Percentiles rank a stretch among this genome's conserved stretches.
Conservation (phyloP, 2,888 invertebrate species). For the Volucella bombylans region DNA sequence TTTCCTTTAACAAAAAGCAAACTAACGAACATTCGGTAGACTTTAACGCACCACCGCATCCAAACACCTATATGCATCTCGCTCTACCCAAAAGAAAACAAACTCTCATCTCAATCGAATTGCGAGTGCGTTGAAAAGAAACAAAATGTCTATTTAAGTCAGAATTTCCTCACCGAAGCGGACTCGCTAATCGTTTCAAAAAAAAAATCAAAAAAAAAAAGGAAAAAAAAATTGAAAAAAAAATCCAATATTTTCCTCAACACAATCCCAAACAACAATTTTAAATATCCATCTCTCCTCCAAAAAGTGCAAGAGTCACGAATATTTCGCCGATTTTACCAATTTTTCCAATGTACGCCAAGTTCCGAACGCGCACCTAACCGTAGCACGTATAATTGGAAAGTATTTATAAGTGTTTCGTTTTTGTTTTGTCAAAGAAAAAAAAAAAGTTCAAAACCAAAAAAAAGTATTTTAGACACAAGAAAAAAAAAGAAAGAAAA, state of each 20-base stretch:
- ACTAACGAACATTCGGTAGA: conserved; percentile 13
- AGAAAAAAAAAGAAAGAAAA: conserved; percentile 45
- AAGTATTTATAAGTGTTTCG: conserved; percentile 69
- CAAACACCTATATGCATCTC: conserved; percentile 35
- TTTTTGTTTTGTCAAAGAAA: conserved; percentile 71
- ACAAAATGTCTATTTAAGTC: conserved; percentile 72
- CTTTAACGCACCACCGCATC: conserved; percentile 11
- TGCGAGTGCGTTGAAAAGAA: conserved; percentile 70
- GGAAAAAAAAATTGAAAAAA: conserved; percentile 15
- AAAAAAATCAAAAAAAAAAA: neutral
- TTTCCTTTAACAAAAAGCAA: neutral
- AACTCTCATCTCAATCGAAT: conserved; percentile 44
- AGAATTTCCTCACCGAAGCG: conserved; percentile 70
- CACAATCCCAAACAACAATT: conserved; percentile 62
- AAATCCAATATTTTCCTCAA: conserved; percentile 64
- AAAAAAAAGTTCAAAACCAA: conserved; percentile 47
- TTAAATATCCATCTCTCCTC: conserved; percentile 22
- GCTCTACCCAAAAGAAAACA: conserved; percentile 62
- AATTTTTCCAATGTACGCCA: conserved; percentile 55
- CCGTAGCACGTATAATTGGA: conserved; percentile 66
- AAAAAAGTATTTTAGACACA: conserved; percentile 53
- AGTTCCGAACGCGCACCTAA: conserved; percentile 57
- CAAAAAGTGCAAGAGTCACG: conserved; percentile 46
- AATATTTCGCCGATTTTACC: neutral
- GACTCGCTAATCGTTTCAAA: conserved; percentile 41